Evolutionary conservation across 1,140 invertebrate species (phyloP), one percentile per base, ranked within the genome.

Genomic region (Vanessa tameamea): DNA sequence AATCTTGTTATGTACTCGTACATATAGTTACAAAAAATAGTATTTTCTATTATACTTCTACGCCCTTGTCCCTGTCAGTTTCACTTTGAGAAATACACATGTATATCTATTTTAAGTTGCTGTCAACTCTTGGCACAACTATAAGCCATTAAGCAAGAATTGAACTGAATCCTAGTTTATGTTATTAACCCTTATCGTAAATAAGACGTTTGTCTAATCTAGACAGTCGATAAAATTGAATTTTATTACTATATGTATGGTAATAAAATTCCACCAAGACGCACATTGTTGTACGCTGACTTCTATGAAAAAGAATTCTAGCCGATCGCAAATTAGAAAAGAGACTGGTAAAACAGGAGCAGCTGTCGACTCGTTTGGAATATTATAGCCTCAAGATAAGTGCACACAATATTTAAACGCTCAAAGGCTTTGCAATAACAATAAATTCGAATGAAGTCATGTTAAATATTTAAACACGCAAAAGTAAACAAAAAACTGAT

Each of bases 321-420:
- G 53, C 59, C n/a, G 67, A 20, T 59, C 43, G 57, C 67, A 69
- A 69, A 69, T 73, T 73, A 63, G 51, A 50, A 78, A 31, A 47
- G 37, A 3, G 7, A 59, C 43, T 20, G 61, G 63, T 71, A 57
- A 55, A 68, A 75, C 26, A 61, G 48, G 13, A 20, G 66, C 72
- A 77, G 73, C 69, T 71, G 70, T 65, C 70, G 50, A 48, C 64
- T 65, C 37, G 50, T 68, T 53, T 68, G 53, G 26, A n/a, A 73
- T 55, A 69, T 23, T 57, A 20, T 51, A 47, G 61, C 61, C 53
- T 59, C 64, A 67, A 57, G 53, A 65, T 69, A 64, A 67, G n/a
- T 31, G 61, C 23, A 64, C 43, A 55, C 26, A 73, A 66, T 67
- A 73, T 67, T 53, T 48, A 61, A 73, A 65, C 47, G 47, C 64